phyloP scores from a whole-genome alignment of 2,888 invertebrate species.

The Coenonympha arcania region DNA sequence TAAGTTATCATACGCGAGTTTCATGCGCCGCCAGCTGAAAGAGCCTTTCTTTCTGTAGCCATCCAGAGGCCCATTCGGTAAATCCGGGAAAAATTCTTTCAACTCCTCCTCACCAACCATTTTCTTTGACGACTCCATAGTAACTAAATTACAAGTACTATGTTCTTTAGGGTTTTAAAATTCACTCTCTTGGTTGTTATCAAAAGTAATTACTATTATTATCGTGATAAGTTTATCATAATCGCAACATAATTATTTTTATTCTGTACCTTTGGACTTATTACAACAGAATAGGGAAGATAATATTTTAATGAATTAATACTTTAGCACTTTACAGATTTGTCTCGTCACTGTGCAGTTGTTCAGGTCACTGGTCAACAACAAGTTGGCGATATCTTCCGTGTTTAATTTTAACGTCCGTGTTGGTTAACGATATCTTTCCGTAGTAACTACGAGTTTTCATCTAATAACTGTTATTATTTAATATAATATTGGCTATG shows the following conservation, averaged over 20 bases:
- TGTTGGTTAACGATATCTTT: too few relatives aligned
- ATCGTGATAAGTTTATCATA: background rate
- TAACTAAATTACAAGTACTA: background rate
- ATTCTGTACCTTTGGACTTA: slow-evolving; percentile 1
- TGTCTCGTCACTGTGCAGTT: background rate
- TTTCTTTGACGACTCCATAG: slow-evolving; percentile 25
- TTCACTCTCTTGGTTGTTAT: background rate
- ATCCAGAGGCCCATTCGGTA: slow-evolving; percentile 78
- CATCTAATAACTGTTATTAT: too few relatives aligned
- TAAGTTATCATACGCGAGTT: slow-evolving; percentile 53
- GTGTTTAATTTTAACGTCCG: too few relatives aligned
- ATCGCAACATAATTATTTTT: background rate
- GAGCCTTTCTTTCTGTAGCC: slow-evolving; percentile 76
- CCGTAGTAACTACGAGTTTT: too few relatives aligned
- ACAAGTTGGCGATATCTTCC: too few relatives aligned
- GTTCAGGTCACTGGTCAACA: too few relatives aligned
- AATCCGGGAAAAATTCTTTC: slow-evolving; percentile 68
- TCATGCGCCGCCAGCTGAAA: slow-evolving; percentile 80
- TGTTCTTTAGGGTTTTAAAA: background rate
- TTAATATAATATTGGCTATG: too few relatives aligned
- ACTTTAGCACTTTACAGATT: too few relatives aligned
- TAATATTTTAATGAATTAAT: background rate
- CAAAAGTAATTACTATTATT: background rate
- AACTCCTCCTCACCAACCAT: slow-evolving; percentile 46
- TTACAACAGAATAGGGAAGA: background rate